A percentile compares a stretch with the other conserved stretches of the same genome.
Evolutionary conservation across 2,113 vertebrate species (phyloP).

Genomic region (Felis chaus): DNA sequence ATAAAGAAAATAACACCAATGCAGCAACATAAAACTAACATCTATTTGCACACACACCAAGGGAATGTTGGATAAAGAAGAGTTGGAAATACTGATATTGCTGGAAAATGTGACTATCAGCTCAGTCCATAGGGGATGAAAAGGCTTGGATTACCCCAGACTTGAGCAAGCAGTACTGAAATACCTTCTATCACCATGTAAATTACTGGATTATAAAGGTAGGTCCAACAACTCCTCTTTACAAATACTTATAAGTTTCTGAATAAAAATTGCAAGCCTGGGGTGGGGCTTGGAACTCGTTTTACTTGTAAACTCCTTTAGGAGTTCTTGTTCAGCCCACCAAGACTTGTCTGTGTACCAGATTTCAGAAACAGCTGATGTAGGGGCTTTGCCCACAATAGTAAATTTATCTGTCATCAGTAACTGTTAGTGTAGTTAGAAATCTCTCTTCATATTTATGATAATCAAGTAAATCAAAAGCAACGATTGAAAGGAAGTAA

Average conservation of each 20-base stretch:
- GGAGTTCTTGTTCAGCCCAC: background rate
- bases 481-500: background rate
- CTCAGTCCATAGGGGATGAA: background rate
- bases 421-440: background rate
- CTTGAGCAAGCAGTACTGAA: background rate
- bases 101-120: background rate
- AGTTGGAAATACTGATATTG: background rate
- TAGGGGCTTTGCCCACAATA: background rate
- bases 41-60: background rate
- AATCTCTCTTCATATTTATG: background rate
- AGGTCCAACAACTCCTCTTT: background rate
- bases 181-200: background rate
- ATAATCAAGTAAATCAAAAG: background rate
- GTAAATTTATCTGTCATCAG: background rate
- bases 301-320: background rate
- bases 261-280: background rate
- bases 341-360: background rate
- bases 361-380: background rate
- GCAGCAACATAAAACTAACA: background rate
- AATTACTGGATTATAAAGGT: background rate
- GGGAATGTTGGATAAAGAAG: background rate
- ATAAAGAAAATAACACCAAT: conserved; percentile 20
- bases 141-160: background rate
- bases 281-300: background rate
- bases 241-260: background rate